Evolutionary conservation across 2,113 vertebrate species (phyloP), one percentile per base, ranked within the genome.

Genomic region (Crypturellus undulatus): DNA sequence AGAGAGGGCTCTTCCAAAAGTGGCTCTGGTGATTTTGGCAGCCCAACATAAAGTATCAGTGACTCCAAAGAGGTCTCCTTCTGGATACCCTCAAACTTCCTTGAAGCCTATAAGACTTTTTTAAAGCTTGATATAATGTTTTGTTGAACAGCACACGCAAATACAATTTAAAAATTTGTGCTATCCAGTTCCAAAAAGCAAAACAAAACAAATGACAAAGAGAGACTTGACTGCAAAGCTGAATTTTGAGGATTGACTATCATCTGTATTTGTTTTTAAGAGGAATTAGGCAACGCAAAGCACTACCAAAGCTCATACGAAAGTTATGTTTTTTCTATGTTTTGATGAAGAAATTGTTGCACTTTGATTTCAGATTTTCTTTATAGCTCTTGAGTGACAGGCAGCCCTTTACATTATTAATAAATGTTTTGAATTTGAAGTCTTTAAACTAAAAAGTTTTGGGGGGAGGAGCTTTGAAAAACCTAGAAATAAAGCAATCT

Each of bases 321-420:
- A 84, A 83, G 32, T 83, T 90, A 71, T 11, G 36, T 32, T 13
- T n/a, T 54, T 34, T 79, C 38, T 34, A 32, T 47, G 75, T n/a
- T 96, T 93, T 96, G 91, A 96, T 92, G 94, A 87, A 91, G 80
- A 87, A 85, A 89, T 58, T 68, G 90, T 79, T 92, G 93, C 65
- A 88, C 91, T 97, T 96, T 95, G 94, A 96, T 97, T 97, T 82
- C 90, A 60, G 45, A 25, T 1, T 60, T 81, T 62, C 90, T 96
- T 88, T 93, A 92, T n/a, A 76, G 96, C 81, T 85, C 90, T 95
- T 89, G 90, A 93, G 73, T 80, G 96, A 85, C 95, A 65, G 69
- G 45, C 84, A 56, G 38, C 32, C 63, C 90, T 93, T 93, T 97
- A 92, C 96, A 97, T 97, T 96, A 97, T 97, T 98, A 96, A 97